Conservation (phyloP, 2,888 invertebrate genomes). For the Drosophila percnosoma region DNA sequence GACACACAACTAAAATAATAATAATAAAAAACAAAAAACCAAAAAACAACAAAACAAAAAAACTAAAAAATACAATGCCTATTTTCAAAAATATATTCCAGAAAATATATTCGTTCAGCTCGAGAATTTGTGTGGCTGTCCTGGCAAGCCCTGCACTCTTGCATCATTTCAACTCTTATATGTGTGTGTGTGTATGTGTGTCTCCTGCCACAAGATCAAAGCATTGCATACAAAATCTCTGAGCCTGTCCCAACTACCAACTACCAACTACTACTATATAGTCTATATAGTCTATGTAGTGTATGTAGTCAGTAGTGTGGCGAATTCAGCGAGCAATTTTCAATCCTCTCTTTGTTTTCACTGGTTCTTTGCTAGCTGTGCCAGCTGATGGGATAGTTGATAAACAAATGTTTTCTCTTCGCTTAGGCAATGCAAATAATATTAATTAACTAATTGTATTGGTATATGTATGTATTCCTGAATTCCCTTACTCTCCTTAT, state of each 20-base stretch:
- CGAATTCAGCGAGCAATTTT: neutral
- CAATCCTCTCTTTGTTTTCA: neutral
- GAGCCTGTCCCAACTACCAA: constrained; percentile 18
- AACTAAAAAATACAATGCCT: constrained; percentile 14
- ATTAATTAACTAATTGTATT: constrained; percentile 35
- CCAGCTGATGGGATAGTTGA: constrained; percentile 9
- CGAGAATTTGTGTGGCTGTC: constrained; percentile 5
- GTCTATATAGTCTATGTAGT: neutral
- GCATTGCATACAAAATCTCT: constrained; percentile 36
- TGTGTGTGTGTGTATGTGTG: neutral
- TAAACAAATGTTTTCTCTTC: constrained; percentile 21
- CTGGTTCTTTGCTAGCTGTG: neutral
- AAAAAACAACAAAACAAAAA: constrained; percentile 10
- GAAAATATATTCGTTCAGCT: constrained; percentile 5
- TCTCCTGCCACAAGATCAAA: constrained; percentile 29
- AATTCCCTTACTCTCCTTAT: constrained; percentile 28
- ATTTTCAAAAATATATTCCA: constrained; percentile 33
- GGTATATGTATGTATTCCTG: constrained; percentile 49
- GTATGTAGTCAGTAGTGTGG: too few relatives aligned
- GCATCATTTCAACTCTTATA: constrained; percentile 1
- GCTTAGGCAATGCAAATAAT: constrained; percentile 20
- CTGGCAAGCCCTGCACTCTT: constrained; percentile 4
- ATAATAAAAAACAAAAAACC: constrained; percentile 8
- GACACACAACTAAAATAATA: constrained; percentile 18
- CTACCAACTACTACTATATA: neutral